Conservation (phyloP, 2,797 vertebrate species). For the Cyclopterus lumpus region DNA sequence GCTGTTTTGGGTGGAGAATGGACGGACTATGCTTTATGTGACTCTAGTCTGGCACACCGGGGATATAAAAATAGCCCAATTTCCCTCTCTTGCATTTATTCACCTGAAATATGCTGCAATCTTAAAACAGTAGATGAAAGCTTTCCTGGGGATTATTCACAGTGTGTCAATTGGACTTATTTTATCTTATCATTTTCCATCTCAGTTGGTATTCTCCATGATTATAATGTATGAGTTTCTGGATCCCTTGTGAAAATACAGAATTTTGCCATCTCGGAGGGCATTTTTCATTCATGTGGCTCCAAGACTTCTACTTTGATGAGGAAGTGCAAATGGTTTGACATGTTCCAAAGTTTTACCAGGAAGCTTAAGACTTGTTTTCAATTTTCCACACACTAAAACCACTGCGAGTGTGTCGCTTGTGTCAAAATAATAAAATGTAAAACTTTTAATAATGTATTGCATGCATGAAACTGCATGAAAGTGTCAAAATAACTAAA, state of each 20-base stretch:
- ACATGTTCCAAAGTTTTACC: slow-evolving; percentile 1
- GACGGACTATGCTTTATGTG: slow-evolving; percentile 2
- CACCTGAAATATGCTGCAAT: slow-evolving; percentile 51
- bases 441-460: not conserved
- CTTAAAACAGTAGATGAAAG: slow-evolving; percentile 61
- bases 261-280: slow-evolving; percentile 31
- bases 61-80: slow-evolving; percentile 12
- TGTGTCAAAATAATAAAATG: not conserved
- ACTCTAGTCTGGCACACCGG: not conserved
- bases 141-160: slow-evolving; percentile 56
- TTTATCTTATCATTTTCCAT: slow-evolving; percentile 48
- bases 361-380: not conserved
- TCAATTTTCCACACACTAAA: not conserved
- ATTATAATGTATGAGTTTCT: slow-evolving; percentile 54
- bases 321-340: slow-evolving; percentile 15
- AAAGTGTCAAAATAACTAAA: not conserved
- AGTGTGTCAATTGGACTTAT: slow-evolving; percentile 57
- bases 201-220: slow-evolving; percentile 37
- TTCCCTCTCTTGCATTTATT: slow-evolving; percentile 34
- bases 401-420: not conserved
- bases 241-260: slow-evolving; percentile 49
- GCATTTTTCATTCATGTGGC: slow-evolving; percentile 31
- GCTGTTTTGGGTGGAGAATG: slow-evolving; percentile 16
- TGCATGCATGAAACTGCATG: not conserved
- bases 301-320: not conserved